These are phyloP conservation scores for Drosophila parthenogenetica DNA, from an alignment of 2,888 invertebrate genomes.

Conservation along the genomic window DNA sequence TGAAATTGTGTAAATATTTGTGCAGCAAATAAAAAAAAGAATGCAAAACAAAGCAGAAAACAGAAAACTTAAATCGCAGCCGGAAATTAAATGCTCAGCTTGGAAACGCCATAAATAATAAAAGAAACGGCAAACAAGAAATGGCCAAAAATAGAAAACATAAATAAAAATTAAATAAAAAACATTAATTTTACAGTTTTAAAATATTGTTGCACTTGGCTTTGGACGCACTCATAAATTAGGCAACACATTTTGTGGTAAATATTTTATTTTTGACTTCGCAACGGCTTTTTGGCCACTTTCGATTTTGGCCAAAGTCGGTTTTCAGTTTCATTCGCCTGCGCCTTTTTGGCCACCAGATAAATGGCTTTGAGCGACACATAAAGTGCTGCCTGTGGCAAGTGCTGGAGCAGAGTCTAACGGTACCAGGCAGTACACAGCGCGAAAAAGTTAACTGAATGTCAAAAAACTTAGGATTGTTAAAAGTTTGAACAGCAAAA, in stretches of 20 bases:
- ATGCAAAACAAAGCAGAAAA: constrained; percentile 21
- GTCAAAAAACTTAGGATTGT: too few species aligned
- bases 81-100: constrained; percentile 51
- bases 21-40: constrained; percentile 49
- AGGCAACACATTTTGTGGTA: constrained; percentile 33
- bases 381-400: constrained; percentile 60
- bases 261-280: constrained; percentile 58
- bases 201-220: constrained; percentile 7
- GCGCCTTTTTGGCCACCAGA: constrained; percentile 44
- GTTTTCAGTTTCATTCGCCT: constrained; percentile 42
- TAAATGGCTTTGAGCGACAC: constrained; percentile 60
- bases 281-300: constrained; percentile 64
- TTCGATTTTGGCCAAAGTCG: constrained; percentile 57
- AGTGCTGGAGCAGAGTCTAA: constrained; percentile 43
- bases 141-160: constrained; percentile 33
- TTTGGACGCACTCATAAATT: constrained; percentile 44
- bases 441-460: background rate
- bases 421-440: constrained; percentile 38
- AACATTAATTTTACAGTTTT: background rate
- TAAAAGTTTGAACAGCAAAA: too few species aligned
- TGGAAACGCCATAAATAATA: constrained; percentile 41
- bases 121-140: constrained; percentile 13
- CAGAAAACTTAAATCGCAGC: constrained; percentile 28
- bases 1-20: constrained; percentile 78
- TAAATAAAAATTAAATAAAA: background rate